Base-by-base conservation (phyloP, 37 sponge, comb jelly and placozoan species). In the Cliona cf. orientalis region DNA sequence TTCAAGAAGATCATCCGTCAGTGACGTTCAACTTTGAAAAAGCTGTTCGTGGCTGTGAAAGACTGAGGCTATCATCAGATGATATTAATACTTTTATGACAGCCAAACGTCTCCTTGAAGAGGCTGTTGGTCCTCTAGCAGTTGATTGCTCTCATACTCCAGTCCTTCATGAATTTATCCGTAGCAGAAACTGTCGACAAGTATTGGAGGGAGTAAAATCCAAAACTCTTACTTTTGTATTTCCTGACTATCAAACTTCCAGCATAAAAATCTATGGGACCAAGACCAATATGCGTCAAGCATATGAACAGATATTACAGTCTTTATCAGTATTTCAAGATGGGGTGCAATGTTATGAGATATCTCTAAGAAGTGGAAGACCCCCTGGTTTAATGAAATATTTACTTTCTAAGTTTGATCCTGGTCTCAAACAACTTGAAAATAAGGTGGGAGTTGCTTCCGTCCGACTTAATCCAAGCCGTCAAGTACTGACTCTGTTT, bases 321-420 rank as follows among this genome's bases (percentile, higher is more conserved):
- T 58, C 65, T 22, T 5, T 12, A 6, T 22, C 36, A 23, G 1
- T 72, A 39, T 23, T 45, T 61, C 6, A 43, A 25, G 35, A 45
- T 26, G 64, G 64, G 1, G 46, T 40, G 31, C 6, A 11, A 6
- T 61, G n/a, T 6, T 78, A 42, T 43, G 78, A 71, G 0, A 44
- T 87, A 55, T 3, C 71, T 0, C 61, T 91, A 63, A 84, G 79
- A 42, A 58, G 29, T 0, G 38, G 31, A 39, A 58, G 58, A 29
- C n/a, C n/a, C n/a, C 91, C 91, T 36, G 86, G 91, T 2, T 26
- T 85, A 11, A 86, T 91, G 86, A 91, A 91, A 68, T 40, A 61
- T 35, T 31, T 91, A 11, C 68, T 91, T 7, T 28, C 77, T 6
- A 75, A 39, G 63, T 91, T 73, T 84, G 90, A 85, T 45, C 9